Conservation (phyloP, 2,888 invertebrate genomes). For the Neuroscelio doddi region DNA sequence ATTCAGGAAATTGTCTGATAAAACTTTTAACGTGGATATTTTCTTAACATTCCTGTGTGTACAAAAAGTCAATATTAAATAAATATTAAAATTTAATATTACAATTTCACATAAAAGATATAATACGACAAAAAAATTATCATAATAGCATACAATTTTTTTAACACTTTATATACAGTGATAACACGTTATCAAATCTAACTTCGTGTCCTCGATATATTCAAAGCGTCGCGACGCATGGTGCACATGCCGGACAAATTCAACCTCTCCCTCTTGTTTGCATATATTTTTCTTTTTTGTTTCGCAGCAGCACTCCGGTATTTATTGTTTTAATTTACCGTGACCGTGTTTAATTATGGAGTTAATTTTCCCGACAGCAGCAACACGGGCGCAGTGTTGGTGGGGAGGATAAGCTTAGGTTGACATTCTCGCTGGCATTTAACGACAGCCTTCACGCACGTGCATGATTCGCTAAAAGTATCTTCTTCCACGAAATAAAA, state of each 20-base stretch:
- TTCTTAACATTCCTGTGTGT: too few relatives aligned
- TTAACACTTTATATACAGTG: background rate
- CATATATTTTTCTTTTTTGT: constrained; percentile 37
- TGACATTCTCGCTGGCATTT: constrained; percentile 36
- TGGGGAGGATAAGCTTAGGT: constrained; percentile 21
- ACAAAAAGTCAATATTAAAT: too few relatives aligned
- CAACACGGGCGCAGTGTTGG: constrained; percentile 27
- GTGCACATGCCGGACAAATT: constrained; percentile 38
- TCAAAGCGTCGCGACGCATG: constrained; percentile 17
- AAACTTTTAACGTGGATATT: too few relatives aligned
- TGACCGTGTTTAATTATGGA: constrained; percentile 68
- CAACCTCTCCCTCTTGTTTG: constrained; percentile 27
- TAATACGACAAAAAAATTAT: too few relatives aligned
- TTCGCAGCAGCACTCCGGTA: constrained; percentile 51
- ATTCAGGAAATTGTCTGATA: too few relatives aligned
- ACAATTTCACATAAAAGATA: too few relatives aligned
- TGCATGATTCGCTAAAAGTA: too few relatives aligned
- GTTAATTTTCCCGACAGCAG: constrained; percentile 60
- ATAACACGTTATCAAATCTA: background rate
- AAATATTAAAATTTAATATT: too few relatives aligned
- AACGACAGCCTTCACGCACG: constrained; percentile 31
- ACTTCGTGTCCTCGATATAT: constrained; percentile 23
- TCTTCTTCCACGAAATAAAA: too few relatives aligned
- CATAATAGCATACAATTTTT: too few relatives aligned
- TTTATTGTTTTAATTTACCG: constrained; percentile 70